Percentiles rank a stretch among this genome's conserved stretches.
These are phyloP conservation scores for Anniella stebbinsi DNA, from an alignment of 2,797 vertebrate genomes.

Conservation along the genomic window DNA sequence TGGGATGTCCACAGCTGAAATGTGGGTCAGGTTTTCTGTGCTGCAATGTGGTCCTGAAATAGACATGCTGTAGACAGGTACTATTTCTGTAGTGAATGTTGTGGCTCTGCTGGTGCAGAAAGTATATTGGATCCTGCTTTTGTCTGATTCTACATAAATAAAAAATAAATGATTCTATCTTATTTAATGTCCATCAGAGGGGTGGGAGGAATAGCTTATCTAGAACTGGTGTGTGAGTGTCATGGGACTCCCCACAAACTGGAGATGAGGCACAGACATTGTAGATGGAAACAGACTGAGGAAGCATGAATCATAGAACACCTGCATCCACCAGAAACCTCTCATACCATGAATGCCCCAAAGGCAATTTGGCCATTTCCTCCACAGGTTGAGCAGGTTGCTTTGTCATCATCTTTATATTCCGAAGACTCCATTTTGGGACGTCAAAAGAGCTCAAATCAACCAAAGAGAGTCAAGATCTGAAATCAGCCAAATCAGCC, in stretches of 20 bases:
- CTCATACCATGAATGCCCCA: not conserved
- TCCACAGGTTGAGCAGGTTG: not conserved
- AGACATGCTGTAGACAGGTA: not conserved
- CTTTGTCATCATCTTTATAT: not conserved
- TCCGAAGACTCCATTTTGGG: not conserved
- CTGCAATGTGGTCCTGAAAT: constrained; percentile 42
- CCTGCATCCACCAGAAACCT: not conserved
- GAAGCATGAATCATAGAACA: not conserved
- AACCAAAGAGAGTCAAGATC: no score
- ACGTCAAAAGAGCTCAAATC: not conserved
- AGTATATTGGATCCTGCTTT: not conserved
- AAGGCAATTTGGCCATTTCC: not conserved
- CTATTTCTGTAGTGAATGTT: not conserved
- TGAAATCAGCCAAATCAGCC: no score
- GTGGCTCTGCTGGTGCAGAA: not conserved
- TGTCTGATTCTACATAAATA: no score
- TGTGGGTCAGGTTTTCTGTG: not conserved
- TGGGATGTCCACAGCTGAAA: not conserved
- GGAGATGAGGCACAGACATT: not conserved
- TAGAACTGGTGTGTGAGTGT: no score
- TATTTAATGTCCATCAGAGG: not conserved
- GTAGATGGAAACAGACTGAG: not conserved
- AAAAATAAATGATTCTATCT: no score
- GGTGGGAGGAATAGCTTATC: not conserved
- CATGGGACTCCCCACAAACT: not conserved